Percentiles rank a stretch among this genome's conserved stretches.
phyloP scores from a whole-genome alignment of 2,113 vertebrate species.

The Lepidothrix coronata region DNA sequence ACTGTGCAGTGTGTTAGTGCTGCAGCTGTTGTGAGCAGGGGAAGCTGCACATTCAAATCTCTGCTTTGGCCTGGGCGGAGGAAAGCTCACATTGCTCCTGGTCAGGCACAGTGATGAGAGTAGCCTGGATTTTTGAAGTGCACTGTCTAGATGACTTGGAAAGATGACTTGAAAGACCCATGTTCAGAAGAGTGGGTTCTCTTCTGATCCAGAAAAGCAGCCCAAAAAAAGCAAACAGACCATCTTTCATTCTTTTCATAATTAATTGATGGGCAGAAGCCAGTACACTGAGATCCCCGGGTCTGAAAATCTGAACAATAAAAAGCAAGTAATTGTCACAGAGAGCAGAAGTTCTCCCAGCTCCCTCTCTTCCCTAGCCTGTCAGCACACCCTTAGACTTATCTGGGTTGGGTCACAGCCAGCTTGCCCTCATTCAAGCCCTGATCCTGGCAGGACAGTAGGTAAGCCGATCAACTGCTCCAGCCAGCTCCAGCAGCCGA shows the following conservation, averaged over 20 bases:
- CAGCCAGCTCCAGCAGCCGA: not conserved
- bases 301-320: not conserved
- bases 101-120: not conserved
- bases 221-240: not conserved
- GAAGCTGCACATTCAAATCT: not conserved
- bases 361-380: not conserved
- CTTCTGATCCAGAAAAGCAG: not conserved
- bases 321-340: not conserved
- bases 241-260: not conserved
- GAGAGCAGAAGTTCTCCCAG: not conserved
- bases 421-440: conserved; percentile 49
- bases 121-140: not conserved
- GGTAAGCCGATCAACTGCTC: conserved; percentile 33
- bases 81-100: not conserved
- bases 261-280: not conserved
- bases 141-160: not conserved
- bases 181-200: not conserved
- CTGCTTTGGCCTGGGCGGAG: not conserved
- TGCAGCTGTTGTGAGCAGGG: not conserved
- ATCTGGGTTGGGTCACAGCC: conserved; percentile 19
- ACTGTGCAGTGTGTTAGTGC: not conserved
- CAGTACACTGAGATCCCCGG: not conserved
- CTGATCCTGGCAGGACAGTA: conserved; percentile 13
- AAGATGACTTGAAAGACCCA: not conserved
- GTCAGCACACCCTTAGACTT: not conserved